These are phyloP conservation scores for Papilio polyxenes DNA, from an alignment of 1,140 invertebrate species.

Conservation along the genomic window DNA sequence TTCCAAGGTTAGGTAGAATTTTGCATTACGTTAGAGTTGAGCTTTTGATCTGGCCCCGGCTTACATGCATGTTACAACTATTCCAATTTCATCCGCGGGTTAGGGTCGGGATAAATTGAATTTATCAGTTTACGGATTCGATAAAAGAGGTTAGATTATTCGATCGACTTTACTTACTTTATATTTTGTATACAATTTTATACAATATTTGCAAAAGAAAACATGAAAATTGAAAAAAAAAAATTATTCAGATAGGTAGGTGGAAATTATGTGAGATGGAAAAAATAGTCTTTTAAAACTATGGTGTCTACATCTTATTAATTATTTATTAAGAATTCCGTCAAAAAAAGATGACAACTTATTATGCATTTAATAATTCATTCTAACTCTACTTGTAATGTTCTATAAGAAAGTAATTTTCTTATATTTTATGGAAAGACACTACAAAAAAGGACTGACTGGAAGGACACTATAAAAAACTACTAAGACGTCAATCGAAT, in stretches of 20 bases:
- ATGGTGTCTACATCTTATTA: no score
- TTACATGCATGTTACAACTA: slow-evolving; percentile 27
- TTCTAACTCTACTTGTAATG: no score
- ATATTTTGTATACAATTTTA: not conserved
- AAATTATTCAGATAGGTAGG: no score
- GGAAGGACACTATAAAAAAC: not conserved
- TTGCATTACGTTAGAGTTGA: slow-evolving; percentile 5
- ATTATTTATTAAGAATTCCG: no score
- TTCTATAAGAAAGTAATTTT: no score
- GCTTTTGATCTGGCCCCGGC: slow-evolving; percentile 17
- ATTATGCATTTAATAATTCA: no score
- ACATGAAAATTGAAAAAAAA: no score
- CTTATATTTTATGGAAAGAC: no score
- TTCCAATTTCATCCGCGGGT: slow-evolving; percentile 16
- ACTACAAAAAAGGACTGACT: not conserved
- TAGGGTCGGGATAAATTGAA: slow-evolving; percentile 10
- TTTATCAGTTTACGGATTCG: slow-evolving; percentile 6
- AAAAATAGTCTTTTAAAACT: no score
- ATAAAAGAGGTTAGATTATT: slow-evolving; percentile 13
- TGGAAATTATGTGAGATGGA: no score
- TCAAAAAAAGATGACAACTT: no score
- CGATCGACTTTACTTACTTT: not conserved
- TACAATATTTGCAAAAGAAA: no score
- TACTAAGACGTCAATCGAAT: not conserved
- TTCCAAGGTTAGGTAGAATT: slow-evolving; percentile 23